phyloP scores from a whole-genome alignment of 2,888 invertebrate genomes.

The Drosophila leonis region DNA sequence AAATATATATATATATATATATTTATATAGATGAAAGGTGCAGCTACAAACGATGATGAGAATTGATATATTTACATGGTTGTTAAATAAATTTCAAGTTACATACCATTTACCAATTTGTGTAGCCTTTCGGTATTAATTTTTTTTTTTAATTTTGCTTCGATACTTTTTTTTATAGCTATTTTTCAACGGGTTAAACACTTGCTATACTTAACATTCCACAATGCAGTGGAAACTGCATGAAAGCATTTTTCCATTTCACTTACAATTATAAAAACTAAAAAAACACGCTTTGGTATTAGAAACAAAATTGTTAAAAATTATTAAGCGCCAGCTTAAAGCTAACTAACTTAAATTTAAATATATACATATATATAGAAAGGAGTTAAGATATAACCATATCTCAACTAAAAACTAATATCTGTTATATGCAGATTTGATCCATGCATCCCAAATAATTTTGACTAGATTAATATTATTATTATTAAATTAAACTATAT shows the following conservation, averaged over 20 bases:
- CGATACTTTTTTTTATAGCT: conserved; percentile 9
- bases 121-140: conserved; percentile 19
- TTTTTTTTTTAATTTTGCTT: conserved; percentile 18
- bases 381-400: not conserved
- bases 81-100: conserved; percentile 45
- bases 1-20: not conserved
- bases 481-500: not conserved
- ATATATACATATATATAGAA: not conserved
- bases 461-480: not conserved
- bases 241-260: conserved; percentile 23
- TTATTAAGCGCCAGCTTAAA: conserved; percentile 12
- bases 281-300: conserved; percentile 22
- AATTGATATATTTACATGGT: conserved; percentile 2
- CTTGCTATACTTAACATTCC: conserved; percentile 39
- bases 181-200: conserved; percentile 34
- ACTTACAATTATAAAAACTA: conserved; percentile 36
- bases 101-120: conserved; percentile 63
- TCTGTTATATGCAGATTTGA: not conserved
- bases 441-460: not conserved
- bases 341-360: conserved; percentile 1
- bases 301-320: conserved; percentile 21
- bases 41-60: conserved; percentile 11
- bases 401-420: not conserved
- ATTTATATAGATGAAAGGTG: not conserved
- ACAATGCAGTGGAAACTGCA: conserved; percentile 31